Evolutionary conservation across 2,113 vertebrate species (phyloP), one percentile per base, ranked within the genome.

Genomic region (Tragelaphus buxtoni): DNA sequence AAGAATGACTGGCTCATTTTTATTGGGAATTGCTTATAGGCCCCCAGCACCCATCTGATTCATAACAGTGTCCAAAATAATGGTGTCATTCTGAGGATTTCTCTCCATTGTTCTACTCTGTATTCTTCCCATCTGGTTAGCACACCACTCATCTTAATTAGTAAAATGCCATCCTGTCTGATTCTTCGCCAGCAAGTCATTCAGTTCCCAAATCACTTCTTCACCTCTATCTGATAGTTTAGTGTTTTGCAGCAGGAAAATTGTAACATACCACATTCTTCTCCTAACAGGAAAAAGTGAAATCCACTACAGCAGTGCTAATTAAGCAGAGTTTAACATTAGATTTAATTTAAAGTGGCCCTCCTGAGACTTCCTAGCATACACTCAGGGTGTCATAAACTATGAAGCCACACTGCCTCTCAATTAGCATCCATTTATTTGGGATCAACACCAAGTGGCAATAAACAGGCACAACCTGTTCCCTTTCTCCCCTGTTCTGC

Each of bases 101-200:
- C 85, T 89, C 84, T 89, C 95, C 74, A 97, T 97, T 97, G 96
- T 98, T 98, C 96, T 95, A 96, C 90, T 98, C 98, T 96, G 97
- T 97, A 97, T 98, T 98, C 88, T 96, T 98, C 98, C 98, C 98
- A 98, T 99, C 98, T 98, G 98, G 97, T 97, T 98, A 98, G 98
- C 96, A 97, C 90, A 97, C 97, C 98, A 98, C 97, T 98, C 98
- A 97, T 98, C 97, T 98, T 99, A 98, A 99, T 99, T 98, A 99
- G 98, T 97, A 98, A 98, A 98, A 98, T 98, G 98, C 97, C 98
- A 98, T 98, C 97, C 98, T 98, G 97, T 98, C 98, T 98, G 96
- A 96, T 98, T 98, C 98, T 98, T 98, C 98, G 98, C 98, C 98
- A 99, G 98, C 97, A 98, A 99, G 98, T 98, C 98, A 99, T 98